Evolutionary conservation across 2,888 invertebrate species (phyloP), one percentile per base, ranked within the genome.

Genomic region (Acleris sparsana): DNA sequence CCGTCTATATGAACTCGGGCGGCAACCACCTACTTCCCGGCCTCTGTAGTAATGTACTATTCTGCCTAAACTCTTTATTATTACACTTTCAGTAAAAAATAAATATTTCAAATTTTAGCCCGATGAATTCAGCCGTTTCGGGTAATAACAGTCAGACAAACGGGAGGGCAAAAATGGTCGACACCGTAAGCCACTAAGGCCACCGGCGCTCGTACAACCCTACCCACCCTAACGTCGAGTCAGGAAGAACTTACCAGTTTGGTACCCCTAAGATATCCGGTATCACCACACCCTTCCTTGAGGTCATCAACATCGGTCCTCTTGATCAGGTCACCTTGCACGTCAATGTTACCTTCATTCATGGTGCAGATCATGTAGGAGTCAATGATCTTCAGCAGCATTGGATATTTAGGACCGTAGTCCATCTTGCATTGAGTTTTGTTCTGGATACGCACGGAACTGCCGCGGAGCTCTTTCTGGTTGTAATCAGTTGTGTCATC

Each of bases 341-440:
- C 72, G 62, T 80, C 61, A 6, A 80, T 62, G 3, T 75, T 75
- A 0, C 82, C 79, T 2, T 56, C 46, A 0, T 66, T 71, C 9
- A 72, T 43, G 1, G 82, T 74, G 44, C 84, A 85, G 33, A 84
- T 76, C 85, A 84, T 85, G 25, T 80, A 80, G 1, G 70, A 72
- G 0, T 79, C 73, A 33, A 85, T 84, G 0, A 75, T 68, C 0
- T 9, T 11, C 5, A 22, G 67, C 62, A 83, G 67, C 7, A 72
- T 69, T 2, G 7, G 1, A 3, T 72, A 68, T 4, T n/a, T 44
- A 0, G 71, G 57, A 0, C 18, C 29, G 55, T 78, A 83, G 29
- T 65, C 67, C 5, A 70, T 25, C 22, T 74, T 75, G 59, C 85
- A 85, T 11, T 64, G 53, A 1, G 67, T 46, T 64, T 79, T 78